phyloP scores from a whole-genome alignment of 2,797 vertebrate genomes.

The Gallinago stenura region DNA sequence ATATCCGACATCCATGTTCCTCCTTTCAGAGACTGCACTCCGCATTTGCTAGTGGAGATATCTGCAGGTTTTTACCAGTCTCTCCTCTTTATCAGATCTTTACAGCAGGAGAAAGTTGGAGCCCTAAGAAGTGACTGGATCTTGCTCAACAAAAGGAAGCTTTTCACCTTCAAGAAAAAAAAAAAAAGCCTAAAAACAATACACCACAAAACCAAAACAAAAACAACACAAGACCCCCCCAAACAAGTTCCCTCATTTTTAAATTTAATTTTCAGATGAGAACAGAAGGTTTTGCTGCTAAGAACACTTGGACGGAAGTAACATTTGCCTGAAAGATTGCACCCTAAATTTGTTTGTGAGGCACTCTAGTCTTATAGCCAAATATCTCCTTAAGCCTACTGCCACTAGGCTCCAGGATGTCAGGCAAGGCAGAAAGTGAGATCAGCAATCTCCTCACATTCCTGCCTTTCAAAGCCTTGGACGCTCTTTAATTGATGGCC shows the following conservation, averaged over 20 bases:
- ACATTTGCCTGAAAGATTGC: background rate
- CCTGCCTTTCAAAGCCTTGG: background rate
- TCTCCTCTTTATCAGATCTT: background rate
- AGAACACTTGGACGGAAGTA: background rate
- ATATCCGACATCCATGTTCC: background rate
- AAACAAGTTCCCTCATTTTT: background rate
- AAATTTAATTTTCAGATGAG: background rate
- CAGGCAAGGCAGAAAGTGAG: background rate
- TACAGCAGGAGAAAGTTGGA: background rate
- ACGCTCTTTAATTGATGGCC: background rate
- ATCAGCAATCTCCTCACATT: background rate
- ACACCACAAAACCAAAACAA: background rate
- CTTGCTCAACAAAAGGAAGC: background rate
- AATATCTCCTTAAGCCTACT: background rate
- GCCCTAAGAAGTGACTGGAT: background rate
- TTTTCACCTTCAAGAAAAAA: background rate
- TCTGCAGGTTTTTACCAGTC: background rate
- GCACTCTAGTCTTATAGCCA: background rate
- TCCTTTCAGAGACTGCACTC: background rate
- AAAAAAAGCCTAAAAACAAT: background rate
- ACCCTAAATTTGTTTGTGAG: background rate
- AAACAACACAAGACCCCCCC: rapidly evolving
- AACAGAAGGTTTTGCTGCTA: background rate
- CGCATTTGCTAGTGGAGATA: background rate
- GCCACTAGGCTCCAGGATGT: background rate